A percentile compares a stretch with the other conserved stretches of the same genome.
These are phyloP conservation scores for Alcedo atthis DNA, from an alignment of 2,797 vertebrate species.

Conservation along the genomic window DNA sequence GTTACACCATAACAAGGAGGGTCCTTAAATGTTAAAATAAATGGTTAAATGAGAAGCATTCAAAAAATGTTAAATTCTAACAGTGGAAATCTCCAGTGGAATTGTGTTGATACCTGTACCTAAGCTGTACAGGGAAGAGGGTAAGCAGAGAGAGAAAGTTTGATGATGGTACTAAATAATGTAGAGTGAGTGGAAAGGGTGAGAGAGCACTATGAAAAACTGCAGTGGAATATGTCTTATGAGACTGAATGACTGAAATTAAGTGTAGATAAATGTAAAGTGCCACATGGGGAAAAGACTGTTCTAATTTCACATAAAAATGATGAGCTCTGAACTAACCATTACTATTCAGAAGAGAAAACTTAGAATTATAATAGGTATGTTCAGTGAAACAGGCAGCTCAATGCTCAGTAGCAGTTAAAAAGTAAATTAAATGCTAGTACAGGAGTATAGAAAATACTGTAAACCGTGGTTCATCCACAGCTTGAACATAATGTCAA, in stretches of 20 bases:
- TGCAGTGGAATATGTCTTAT: background rate
- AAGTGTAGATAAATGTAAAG: conserved; percentile 28
- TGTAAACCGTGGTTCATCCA: background rate
- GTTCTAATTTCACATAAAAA: conserved; percentile 45
- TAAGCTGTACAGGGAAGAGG: background rate
- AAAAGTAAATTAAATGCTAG: conserved; percentile 8
- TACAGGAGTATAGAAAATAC: background rate
- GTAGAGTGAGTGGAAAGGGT: background rate
- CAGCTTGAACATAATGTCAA: background rate
- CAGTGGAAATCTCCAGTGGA: background rate
- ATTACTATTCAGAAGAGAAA: conserved; percentile 47
- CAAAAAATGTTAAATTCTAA: background rate
- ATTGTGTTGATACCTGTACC: background rate
- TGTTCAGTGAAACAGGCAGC: background rate
- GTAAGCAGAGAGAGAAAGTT: background rate
- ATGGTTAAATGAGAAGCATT: background rate
- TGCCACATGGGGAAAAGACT: conserved; percentile 11
- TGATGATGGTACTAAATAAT: background rate
- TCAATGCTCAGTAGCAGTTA: background rate
- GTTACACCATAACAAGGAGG: background rate
- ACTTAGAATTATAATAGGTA: background rate
- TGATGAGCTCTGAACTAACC: background rate
- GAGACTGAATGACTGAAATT: conserved; percentile 26
- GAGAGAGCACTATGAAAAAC: background rate
- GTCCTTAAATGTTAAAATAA: background rate